Percentiles rank a stretch among this genome's conserved stretches.
Conservation (phyloP, 2,888 invertebrate genomes). For the Drosophila macrospina region DNA sequence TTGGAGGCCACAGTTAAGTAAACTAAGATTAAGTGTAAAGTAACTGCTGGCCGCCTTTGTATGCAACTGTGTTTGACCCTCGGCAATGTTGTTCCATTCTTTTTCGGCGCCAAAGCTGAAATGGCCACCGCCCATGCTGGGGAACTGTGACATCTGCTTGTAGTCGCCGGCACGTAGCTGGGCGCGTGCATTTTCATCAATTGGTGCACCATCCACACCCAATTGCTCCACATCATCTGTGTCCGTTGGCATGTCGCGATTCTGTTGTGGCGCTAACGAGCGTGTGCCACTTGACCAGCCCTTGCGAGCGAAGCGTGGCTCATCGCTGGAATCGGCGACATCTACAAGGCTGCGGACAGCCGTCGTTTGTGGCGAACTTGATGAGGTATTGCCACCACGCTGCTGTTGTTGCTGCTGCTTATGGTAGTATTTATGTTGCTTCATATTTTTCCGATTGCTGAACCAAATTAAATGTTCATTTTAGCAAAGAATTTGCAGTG, state of each 20-base stretch:
- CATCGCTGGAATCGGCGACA: slow-evolving; percentile 84
- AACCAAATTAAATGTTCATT: neutral
- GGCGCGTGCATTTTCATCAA: slow-evolving; percentile 75
- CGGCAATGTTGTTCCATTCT: slow-evolving; percentile 83
- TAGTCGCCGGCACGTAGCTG: slow-evolving; percentile 84
- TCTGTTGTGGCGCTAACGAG: slow-evolving; percentile 58
- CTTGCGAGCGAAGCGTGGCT: slow-evolving; percentile 76
- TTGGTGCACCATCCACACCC: slow-evolving; percentile 62
- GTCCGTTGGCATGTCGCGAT: slow-evolving; percentile 60
- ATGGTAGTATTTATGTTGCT: slow-evolving; percentile 66
- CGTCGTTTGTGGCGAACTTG: slow-evolving; percentile 75
- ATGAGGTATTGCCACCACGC: slow-evolving; percentile 65
- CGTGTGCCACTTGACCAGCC: slow-evolving; percentile 62
- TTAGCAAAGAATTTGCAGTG: neutral
- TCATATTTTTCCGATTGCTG: slow-evolving; percentile 83
- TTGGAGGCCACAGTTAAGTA: slow-evolving; percentile 84
- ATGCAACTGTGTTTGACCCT: slow-evolving; percentile 76
- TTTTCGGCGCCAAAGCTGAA: slow-evolving; percentile 86
- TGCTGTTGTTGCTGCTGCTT: slow-evolving; percentile 58
- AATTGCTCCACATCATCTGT: slow-evolving; percentile 45
- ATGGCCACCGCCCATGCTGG: slow-evolving; percentile 83
- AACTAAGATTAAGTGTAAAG: slow-evolving; percentile 85
- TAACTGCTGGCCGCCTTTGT: slow-evolving; percentile 82
- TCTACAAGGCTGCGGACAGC: slow-evolving; percentile 81
- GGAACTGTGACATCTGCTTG: slow-evolving; percentile 82